Base-by-base conservation (phyloP, 2,797 vertebrate genomes). In the Apodemus agrarius region DNA sequence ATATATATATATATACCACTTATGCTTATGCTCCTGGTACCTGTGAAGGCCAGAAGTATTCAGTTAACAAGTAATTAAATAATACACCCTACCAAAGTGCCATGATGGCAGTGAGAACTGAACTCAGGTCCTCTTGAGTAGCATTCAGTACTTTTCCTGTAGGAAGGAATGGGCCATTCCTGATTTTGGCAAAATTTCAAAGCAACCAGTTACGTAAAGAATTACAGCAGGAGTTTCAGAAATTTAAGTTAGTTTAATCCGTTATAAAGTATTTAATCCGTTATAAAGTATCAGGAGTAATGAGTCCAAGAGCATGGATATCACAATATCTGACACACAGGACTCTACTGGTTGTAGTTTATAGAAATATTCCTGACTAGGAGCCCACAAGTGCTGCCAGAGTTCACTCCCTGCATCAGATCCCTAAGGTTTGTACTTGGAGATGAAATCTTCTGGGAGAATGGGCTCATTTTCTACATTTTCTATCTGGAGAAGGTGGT, bases 181-280 rank as follows among this genome's bases (percentile, higher is more conserved):
- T 65, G 82, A 76, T 89, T 94, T 76, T 93, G 95, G 92, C 95
- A 92, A 80, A 6, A 11, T 80, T 31, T 91, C 82, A 69, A 89
- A 95, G 94, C 37, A 89, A 80, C 13, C 69, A 78, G 34, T 75
- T 85, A 29, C 79, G 11, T 90, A 84, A 94, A 92, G 87, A 96
- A 92, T 92, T 90, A 79, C 74, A 93, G 78, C 43, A 95, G 81
- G 74, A 57, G 81, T 79, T 43, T 95, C 75, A 91, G 75, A 85
- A 93, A 94, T 96, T 93, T 94, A 92, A 95, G 74, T 93, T 83
- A 63, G 52, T 63, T 90, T 92, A 97, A n/a, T n/a, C n/a, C n/a
- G n/a, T n/a, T n/a, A n/a, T n/a, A n/a, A n/a, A n/a, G n/a, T n/a
- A n/a, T n/a, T n/a, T n/a, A n/a, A n/a, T n/a, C n/a, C n/a, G n/a